These are phyloP conservation scores for Apoderus coryli DNA, from an alignment of 2,888 invertebrate genomes.

Conservation along the genomic window DNA sequence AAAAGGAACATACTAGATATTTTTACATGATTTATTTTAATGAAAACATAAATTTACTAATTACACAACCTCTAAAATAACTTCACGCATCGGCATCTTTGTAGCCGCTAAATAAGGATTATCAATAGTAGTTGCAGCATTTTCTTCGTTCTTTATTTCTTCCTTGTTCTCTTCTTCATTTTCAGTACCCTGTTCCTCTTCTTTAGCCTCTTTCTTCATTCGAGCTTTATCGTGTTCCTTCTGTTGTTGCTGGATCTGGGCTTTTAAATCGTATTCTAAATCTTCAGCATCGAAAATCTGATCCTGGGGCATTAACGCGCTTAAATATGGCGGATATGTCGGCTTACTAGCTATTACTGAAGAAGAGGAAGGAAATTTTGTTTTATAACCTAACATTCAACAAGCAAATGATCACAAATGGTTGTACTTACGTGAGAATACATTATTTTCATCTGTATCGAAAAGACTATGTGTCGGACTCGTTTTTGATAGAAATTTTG, in stretches of 20 bases:
- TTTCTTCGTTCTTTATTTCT: constrained; percentile 31
- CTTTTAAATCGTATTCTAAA: constrained; percentile 54
- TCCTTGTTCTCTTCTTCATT: constrained; percentile 26
- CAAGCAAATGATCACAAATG: constrained; percentile 5
- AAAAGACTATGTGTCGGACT: constrained; percentile 79
- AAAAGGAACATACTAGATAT: too few species aligned
- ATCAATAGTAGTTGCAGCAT: constrained; percentile 42
- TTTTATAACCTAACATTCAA: too few species aligned
- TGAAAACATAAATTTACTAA: too few species aligned
- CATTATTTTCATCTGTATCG: constrained; percentile 74
- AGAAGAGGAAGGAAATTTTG: too few species aligned
- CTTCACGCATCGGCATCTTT: constrained; percentile 32
- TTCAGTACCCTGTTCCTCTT: constrained; percentile 13
- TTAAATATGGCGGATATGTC: constrained; percentile 63
- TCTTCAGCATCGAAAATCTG: constrained; percentile 90
- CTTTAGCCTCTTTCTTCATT: constrained; percentile 16
- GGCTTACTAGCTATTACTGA: constrained; percentile 82
- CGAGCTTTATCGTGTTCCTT: constrained; percentile 24
- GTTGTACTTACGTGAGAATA: constrained; percentile 64
- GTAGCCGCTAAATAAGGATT: constrained; percentile 53
- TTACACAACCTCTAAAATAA: too few species aligned
- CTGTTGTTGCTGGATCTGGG: constrained; percentile 28
- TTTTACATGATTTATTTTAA: too few species aligned
- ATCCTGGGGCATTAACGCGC: constrained; percentile 80
- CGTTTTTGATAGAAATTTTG: constrained; percentile 87